Evolutionary conservation across 2,888 invertebrate genomes (phyloP).

Genomic region (Pecten maximus): DNA sequence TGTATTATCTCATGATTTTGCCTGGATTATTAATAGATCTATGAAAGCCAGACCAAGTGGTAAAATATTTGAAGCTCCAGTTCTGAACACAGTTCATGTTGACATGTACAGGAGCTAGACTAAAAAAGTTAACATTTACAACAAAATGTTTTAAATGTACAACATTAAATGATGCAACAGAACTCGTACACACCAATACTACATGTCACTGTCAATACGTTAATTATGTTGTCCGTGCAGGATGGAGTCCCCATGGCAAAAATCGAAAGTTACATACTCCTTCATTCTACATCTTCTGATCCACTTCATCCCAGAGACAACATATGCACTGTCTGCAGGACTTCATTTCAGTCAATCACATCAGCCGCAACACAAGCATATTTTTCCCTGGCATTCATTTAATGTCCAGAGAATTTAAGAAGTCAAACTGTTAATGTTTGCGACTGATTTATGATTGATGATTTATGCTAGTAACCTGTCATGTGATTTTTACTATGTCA

Average conservation of each 20-base stretch:
- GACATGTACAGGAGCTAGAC: not conserved
- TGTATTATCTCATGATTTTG: not conserved
- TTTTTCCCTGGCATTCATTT: not conserved
- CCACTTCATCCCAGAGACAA: slow-evolving; percentile 6
- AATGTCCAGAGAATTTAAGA: slow-evolving; percentile 7
- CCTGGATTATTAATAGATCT: not conserved
- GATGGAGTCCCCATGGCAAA: not conserved
- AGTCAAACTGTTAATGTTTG: slow-evolving; percentile 9
- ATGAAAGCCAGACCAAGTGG: not conserved
- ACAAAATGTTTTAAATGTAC: not conserved
- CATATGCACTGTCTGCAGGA: slow-evolving; percentile 2
- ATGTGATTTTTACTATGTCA: no score
- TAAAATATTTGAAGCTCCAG: not conserved
- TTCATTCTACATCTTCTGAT: not conserved
- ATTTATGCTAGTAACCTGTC: no score
- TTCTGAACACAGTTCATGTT: not conserved
- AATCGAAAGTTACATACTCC: not conserved
- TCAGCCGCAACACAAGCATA: slow-evolving; percentile 4
- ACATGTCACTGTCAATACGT: not conserved
- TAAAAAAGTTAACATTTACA: slow-evolving; percentile 14
- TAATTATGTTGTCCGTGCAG: not conserved
- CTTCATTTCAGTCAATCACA: slow-evolving; percentile 1
- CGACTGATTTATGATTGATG: not conserved
- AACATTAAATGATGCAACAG: not conserved
- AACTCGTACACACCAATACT: slow-evolving; percentile 13